Base-by-base conservation (phyloP, 1,140 invertebrate species). In the Phymorhynchus buccinoides region DNA sequence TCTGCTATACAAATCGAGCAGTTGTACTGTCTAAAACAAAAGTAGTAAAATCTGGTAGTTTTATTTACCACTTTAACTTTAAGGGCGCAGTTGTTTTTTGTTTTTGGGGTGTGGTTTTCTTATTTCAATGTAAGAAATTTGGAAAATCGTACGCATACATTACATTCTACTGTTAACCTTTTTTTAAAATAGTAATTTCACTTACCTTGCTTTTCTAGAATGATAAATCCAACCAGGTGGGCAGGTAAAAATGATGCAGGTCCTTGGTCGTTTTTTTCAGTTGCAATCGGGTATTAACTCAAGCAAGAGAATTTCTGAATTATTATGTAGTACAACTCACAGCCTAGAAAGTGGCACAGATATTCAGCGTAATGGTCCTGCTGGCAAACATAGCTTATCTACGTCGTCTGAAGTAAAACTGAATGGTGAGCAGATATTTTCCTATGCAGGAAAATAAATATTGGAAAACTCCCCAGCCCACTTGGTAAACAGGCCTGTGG, bases 41-140 rank as follows among this genome's bases (percentile, higher is more conserved):
- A n/a, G n/a, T n/a, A n/a, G n/a, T n/a, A 39, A 79, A 79, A 79
- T 79, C 77, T 44, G 12, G 39, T 37, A 78, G 77, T 41, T 27
- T 79, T 18, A 79, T 44, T 52, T 79, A 79, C 77, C 77, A n/a
- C n/a, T n/a, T n/a, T n/a, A n/a, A n/a, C n/a, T n/a, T n/a, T n/a
- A n/a, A n/a, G n/a, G n/a, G n/a, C n/a, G n/a, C n/a, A n/a, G n/a
- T n/a, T n/a, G n/a, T n/a, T n/a, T n/a, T n/a, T n/a, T n/a, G n/a
- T n/a, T n/a, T n/a, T n/a, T n/a, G n/a, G n/a, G n/a, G n/a, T n/a
- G n/a, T n/a, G n/a, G n/a, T n/a, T n/a, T n/a, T n/a, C n/a, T n/a
- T n/a, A n/a, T n/a, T n/a, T n/a, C n/a, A n/a, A n/a, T n/a, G n/a
- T n/a, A n/a, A n/a, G n/a, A n/a, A n/a, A n/a, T n/a, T n/a, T n/a